Evolutionary conservation across 2,113 vertebrate genomes (phyloP).

Genomic region (Menura novaehollandiae): DNA sequence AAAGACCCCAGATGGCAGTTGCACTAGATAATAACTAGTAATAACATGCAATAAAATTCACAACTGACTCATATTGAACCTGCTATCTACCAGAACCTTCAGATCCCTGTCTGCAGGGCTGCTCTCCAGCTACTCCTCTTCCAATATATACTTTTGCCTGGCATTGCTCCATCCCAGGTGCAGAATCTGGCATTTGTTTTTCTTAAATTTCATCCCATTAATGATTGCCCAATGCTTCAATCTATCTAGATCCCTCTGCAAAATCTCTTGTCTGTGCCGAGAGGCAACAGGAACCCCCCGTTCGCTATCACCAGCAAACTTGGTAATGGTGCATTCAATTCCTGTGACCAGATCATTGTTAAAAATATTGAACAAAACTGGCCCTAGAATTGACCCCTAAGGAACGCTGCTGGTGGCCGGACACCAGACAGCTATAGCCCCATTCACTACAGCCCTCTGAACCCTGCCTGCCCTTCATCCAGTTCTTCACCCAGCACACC

Average conservation of each 20-base stretch:
- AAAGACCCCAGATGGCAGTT: not conserved
- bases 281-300: not conserved
- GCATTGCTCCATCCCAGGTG: not conserved
- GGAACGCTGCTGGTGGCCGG: not conserved
- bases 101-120: not conserved
- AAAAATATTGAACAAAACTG: not conserved
- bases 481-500: not conserved
- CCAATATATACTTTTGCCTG: not conserved
- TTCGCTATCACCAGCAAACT: not conserved
- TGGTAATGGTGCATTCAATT: not conserved
- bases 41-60: not conserved
- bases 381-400: not conserved
- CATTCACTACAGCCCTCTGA: not conserved
- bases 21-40: not conserved
- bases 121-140: not conserved
- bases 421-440: not conserved
- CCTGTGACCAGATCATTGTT: no score
- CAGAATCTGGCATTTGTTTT: accelerated
- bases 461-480: not conserved
- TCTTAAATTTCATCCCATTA: not conserved
- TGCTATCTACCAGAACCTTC: not conserved
- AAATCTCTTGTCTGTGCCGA: not conserved
- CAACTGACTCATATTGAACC: not conserved
- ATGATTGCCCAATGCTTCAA: not conserved
- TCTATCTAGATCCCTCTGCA: not conserved